Base-by-base conservation (phyloP, 2,113 vertebrate species). In the Plecotus auritus region DNA sequence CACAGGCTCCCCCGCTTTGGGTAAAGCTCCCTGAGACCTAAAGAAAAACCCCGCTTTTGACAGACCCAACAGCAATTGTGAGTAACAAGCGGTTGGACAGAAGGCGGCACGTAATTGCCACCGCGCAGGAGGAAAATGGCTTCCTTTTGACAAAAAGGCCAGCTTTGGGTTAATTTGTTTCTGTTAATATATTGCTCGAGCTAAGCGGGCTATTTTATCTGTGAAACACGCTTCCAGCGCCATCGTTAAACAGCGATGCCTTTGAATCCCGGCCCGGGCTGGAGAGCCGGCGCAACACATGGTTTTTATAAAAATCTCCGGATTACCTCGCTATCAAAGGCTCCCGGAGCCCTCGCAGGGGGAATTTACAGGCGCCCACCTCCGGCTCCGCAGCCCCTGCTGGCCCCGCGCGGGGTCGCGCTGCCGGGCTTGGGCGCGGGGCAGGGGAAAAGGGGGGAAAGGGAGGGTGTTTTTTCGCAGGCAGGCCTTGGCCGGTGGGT, bases 401-500 rank as follows among this genome's bases (percentile, higher is more conserved):
- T 97, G 98, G 98, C 97, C 98, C 96, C 77, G 97, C 97, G 95
- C 93, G 74, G 95, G 85, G 91, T 86, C 85, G 93, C 91, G 96
- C 88, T 96, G 96, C 94, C 61, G 83, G 90, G 82, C 93, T 91
- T 94, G 95, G 96, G 96, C 94, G 90, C 90, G 45, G 94, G 91
- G 93, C 93, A 96, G 84, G 88, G 61, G 59, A 88, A 95, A 88
- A 23, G 47, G 85, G 85, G 47, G 9, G 40, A 59, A 88, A 40
- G 64, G 84, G 93, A 74, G 90, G 81, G 37, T 45, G 7, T 30
- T 85, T 96, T 96, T 91, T 97, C 92, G 81, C 97, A 98, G 97
- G 94, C 98, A 97, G 98, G 98, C 98, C 98, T 98, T 98, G 98
- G 98, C 98, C 98, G 98, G 98, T 98, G 97, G 98, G 98, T 99